phyloP scores from a whole-genome alignment of 2,888 invertebrate genomes.

The Rhogogaster chlorosoma region DNA sequence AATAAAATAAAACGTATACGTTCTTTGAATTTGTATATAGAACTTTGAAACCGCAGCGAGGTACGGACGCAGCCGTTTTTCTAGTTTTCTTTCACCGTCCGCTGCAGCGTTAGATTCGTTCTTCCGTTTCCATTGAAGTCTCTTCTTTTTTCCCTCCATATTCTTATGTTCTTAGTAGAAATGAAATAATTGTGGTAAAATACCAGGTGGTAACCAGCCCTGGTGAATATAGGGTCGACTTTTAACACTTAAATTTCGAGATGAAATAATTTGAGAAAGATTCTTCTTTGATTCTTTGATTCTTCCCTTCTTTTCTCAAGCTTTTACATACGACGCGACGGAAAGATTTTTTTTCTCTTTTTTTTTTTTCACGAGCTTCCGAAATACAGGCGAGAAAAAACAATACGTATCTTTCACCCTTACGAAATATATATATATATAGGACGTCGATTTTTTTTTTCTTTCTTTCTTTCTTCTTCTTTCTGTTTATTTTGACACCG shows the following conservation, averaged over 20 bases:
- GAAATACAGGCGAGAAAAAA: neutral
- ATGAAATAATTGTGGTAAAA: conserved; percentile 36
- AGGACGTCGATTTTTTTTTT: neutral
- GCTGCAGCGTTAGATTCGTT: neutral
- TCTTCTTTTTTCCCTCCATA: neutral
- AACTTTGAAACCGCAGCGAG: neutral
- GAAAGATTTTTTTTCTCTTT: no score
- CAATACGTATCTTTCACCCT: no score
- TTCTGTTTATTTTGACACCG: neutral
- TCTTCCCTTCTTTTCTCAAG: no score
- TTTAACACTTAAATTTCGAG: no score
- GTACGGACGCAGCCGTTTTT: neutral
- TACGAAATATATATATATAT: no score
- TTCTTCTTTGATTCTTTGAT: neutral
- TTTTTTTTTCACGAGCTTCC: neutral
- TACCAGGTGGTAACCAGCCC: conserved; percentile 29
- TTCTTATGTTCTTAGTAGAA: neutral
- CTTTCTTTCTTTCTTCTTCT: neutral
- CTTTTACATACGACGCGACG: no score
- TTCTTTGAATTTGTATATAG: neutral
- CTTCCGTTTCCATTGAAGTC: neutral
- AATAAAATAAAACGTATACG: neutral
- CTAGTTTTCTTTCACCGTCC: neutral
- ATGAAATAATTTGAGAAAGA: neutral
- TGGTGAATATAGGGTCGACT: no score